A percentile compares a stretch with the other conserved stretches of the same genome.
phyloP scores from a whole-genome alignment of 2,888 invertebrate species.

The Agrilus cyanescens region DNA sequence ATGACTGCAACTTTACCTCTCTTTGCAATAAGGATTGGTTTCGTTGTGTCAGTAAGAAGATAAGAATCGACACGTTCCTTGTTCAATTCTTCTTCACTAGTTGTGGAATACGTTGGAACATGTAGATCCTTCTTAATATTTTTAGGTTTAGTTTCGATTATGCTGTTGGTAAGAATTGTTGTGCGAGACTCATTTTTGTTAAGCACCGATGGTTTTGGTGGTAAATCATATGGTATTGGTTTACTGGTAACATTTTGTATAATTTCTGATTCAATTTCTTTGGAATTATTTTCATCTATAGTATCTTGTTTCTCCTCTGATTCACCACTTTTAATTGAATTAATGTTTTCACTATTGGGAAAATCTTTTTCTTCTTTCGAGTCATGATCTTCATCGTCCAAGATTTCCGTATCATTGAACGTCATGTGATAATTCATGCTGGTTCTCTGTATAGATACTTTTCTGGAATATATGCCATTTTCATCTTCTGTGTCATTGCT shows the following conservation, averaged over 20 bases:
- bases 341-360: constrained; percentile 17
- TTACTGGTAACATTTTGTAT: constrained; percentile 42
- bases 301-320: constrained; percentile 23
- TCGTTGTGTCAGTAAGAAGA: too few relatives aligned
- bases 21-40: too few relatives aligned
- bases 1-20: too few relatives aligned
- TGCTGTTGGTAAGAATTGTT: constrained; percentile 17
- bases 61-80: too few relatives aligned
- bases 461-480: too few relatives aligned
- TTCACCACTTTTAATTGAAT: constrained; percentile 18
- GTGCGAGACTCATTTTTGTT: constrained; percentile 24
- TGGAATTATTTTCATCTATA: constrained; percentile 5
- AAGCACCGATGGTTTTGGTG: constrained; percentile 32
- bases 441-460: too few relatives aligned
- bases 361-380: constrained; percentile 15
- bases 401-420: too few relatives aligned
- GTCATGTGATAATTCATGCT: too few relatives aligned
- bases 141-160: too few relatives aligned
- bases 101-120: too few relatives aligned
- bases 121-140: too few relatives aligned
- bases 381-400: constrained; percentile 12
- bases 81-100: too few relatives aligned
- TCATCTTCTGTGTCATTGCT: constrained; percentile 4
- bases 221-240: constrained; percentile 40
- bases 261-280: constrained; percentile 33